Evolutionary conservation across 2,113 vertebrate species (phyloP), one percentile per base, ranked within the genome.

Genomic region (Tautogolabrus adspersus): DNA sequence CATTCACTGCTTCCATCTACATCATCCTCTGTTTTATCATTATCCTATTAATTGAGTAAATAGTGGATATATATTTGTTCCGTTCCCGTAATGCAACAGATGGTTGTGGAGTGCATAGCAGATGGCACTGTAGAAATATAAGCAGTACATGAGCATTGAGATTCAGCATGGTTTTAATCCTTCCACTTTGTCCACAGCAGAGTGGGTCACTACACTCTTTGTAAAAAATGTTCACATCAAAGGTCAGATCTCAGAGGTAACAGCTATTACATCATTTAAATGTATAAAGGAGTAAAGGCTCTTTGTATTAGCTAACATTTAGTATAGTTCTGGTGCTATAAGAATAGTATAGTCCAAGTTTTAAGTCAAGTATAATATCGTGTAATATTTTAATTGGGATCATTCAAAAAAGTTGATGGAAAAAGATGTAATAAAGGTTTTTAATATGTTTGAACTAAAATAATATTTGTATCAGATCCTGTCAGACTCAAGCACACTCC

Each of bases 21-120:
- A 64, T 71, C 71, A 69, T 73, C 56, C 30, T 73, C 23, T 40
- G 34, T 60, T 69, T 67, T 55, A 57, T 70, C 42, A 72, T 75
- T 11, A 72, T 68, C 68, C 52, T 21, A 44, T 68, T 79, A 85
- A 76, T 79, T 82, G 51, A 82, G 56, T 57, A 58, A 73, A 59
- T 68, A 47, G 18, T 66, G 40, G 58, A 44, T 52, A 46, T 46
- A 16, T 52, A 2, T 44, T 65, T 70, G 49, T 62, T 40, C 19
- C n/a, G 19, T 18, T 58, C 23, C 19, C n/a, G 5, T 34, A 68
- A 75, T 61, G 60, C 66, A 71, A 57, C 87, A 89, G 77, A 86
- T 84, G 38, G 66, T 64, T 76, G 30, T 58, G 11, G 56, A 66
- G 57, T 69, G 68, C 47, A 73, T 38, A 79, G 63, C 86, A 87